Conservation (phyloP, 1,140 invertebrate species). For the Diprion similis region DNA sequence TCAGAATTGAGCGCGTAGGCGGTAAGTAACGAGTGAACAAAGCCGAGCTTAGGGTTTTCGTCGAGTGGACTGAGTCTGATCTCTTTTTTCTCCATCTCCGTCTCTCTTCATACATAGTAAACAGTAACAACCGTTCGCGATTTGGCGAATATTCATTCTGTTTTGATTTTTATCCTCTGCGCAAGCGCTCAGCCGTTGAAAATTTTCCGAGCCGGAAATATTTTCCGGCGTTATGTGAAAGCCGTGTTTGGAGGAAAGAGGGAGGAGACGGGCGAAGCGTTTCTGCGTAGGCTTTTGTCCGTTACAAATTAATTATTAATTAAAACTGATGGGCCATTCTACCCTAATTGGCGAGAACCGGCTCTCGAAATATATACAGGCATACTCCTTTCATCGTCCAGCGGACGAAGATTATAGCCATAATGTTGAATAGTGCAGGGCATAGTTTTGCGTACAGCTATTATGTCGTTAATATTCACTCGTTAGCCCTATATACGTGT, state of each 20-base stretch:
- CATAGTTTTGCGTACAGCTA: not conserved
- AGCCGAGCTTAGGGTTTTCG: not conserved
- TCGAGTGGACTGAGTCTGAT: not conserved
- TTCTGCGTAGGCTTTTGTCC: constrained; percentile 33
- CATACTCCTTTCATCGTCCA: not conserved
- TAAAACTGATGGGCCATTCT: constrained; percentile 40
- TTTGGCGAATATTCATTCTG: not conserved
- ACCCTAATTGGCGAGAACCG: constrained; percentile 25
- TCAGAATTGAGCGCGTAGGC: too few species aligned
- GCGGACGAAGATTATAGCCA: not conserved
- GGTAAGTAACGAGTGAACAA: not conserved
- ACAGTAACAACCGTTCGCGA: too few species aligned
- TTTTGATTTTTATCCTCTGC: not conserved
- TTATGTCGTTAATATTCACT: not conserved
- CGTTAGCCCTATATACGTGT: not conserved
- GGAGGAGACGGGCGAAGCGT: constrained; percentile 1
- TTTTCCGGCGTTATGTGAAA: constrained; percentile 17
- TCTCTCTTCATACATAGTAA: not conserved
- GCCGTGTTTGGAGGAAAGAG: not conserved
- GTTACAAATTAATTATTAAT: constrained; percentile 45
- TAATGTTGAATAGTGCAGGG: not conserved
- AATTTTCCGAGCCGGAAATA: constrained; percentile 28
- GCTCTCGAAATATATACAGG: constrained; percentile 11
- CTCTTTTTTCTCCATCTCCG: not conserved
- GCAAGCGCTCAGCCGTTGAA: constrained; percentile 19